Evolutionary conservation across 2,888 invertebrate genomes (phyloP).

Genomic region (Diaperis boleti): DNA sequence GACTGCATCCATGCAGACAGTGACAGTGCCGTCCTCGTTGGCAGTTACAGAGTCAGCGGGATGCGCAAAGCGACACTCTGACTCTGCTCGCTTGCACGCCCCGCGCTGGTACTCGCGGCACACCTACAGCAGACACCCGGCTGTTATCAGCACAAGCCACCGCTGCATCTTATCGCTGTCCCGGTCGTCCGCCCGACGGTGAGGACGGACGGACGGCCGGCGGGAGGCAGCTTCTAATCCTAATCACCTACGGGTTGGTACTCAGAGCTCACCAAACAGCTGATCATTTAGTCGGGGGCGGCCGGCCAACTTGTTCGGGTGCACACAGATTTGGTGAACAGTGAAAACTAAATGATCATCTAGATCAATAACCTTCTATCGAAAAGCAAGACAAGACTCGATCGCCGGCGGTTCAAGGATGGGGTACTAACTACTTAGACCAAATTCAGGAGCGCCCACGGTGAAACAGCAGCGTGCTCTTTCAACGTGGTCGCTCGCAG

Average conservation of each 20-base stretch:
- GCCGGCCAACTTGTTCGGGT: background rate
- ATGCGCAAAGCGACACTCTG: constrained; percentile 99
- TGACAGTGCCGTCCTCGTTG: constrained; percentile 98
- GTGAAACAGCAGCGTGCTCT: too few species aligned
- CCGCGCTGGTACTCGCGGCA: constrained; percentile 99
- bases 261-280: constrained; percentile 48
- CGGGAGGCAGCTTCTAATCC: constrained; percentile 47
- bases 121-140: constrained; percentile 79
- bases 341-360: constrained; percentile 56
- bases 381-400: constrained; percentile 58
- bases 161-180: constrained; percentile 57
- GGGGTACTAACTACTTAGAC: constrained; percentile 56
- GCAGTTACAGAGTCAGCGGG: constrained; percentile 96
- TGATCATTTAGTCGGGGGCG: constrained; percentile 48
- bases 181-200: constrained; percentile 29
- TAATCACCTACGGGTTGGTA: constrained; percentile 46
- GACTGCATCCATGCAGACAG: constrained; percentile 99
- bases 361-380: constrained; percentile 62
- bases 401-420: constrained; percentile 52
- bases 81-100: constrained; percentile 97
- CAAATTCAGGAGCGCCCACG: constrained; percentile 50
- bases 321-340: constrained; percentile 19
- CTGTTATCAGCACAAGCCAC: constrained; percentile 62
- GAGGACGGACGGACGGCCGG: constrained; percentile 31
- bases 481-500: too few species aligned